These are phyloP conservation scores for Ascaphus truei DNA, from an alignment of 2,113 vertebrate genomes.

Conservation along the genomic window DNA sequence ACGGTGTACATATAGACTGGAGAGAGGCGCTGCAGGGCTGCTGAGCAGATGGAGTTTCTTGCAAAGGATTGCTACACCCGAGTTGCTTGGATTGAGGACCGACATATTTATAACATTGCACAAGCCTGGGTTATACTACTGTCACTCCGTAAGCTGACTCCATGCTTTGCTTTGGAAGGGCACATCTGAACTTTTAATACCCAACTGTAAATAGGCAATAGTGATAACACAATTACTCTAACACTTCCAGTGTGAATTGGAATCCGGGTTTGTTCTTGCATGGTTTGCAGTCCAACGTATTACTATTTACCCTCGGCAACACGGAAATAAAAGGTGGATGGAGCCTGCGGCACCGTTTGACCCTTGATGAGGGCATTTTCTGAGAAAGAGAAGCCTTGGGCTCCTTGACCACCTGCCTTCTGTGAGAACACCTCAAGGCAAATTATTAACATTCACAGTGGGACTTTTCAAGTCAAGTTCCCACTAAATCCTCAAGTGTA, in stretches of 20 bases:
- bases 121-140: no score
- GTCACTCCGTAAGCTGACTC: no score
- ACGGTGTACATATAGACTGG: background rate
- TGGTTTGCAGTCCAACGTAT: constrained; percentile 23
- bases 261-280: background rate
- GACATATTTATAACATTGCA: background rate
- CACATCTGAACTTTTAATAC: no score
- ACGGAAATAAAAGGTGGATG: constrained; percentile 13
- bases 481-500: background rate
- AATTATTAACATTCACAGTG: constrained; percentile 17
- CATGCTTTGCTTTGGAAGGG: no score
- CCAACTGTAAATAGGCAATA: no score
- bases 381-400: constrained; percentile 13
- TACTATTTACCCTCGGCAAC: background rate
- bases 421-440: constrained; percentile 1
- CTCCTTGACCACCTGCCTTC: constrained; percentile 7
- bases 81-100: background rate
- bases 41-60: background rate
- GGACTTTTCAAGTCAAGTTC: background rate
- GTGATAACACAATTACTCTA: no score
- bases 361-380: constrained; percentile 9
- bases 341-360: constrained; percentile 5
- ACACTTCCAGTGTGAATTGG: no score
- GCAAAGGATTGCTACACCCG: background rate
- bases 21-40: background rate